Evolutionary conservation across 2,113 vertebrate species (phyloP), one percentile per base, ranked within the genome.

Genomic region (Siniperca chuatsi): DNA sequence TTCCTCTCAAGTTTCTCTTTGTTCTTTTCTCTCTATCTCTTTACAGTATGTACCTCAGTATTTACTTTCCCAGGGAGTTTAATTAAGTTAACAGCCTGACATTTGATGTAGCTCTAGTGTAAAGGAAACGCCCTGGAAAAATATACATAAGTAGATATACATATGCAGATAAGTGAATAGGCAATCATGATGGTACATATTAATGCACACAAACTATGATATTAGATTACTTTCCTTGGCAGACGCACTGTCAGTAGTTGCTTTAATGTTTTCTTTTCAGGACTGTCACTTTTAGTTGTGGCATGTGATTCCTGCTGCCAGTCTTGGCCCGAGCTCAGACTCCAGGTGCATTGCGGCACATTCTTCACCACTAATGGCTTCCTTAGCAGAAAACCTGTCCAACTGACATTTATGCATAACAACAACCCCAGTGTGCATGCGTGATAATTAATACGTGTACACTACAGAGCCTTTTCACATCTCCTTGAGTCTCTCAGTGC

Each of bases 391-490:
- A 48, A 82, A 86, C 65, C 84, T 83, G 84, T 92, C 87, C 85
- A 23, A 9, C 68, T 87, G 92, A 92, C 90, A 89, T 90, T 93
- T 89, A 86, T 86, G 81, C 86, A 68, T 25, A 75, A 76, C 76
- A 88, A 87, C 86, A 86, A 68, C 33, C 79, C 60, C 46, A 21
- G 78, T 82, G 91, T 75, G 73, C 60, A 42, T 86, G 91, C 80
- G 78, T 91, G 91, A 90, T 92, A 92, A 93, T 93, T 93, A 91
- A 77, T 80, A 82, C 23, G 40, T 69, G 87, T 74, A 61, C 75
- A n/a, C 77, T 54, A 75, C 60, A 35, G 62, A 88, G 89, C 80
- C 89, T 85, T 81, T 75, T 90, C 83, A 86, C 85, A 75, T 87
- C 91, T 89, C 83, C 79, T 87, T 74, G 60, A 82, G 86, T 87